Conservation (phyloP, 2,888 invertebrate genomes). For the Torymus texanus region DNA sequence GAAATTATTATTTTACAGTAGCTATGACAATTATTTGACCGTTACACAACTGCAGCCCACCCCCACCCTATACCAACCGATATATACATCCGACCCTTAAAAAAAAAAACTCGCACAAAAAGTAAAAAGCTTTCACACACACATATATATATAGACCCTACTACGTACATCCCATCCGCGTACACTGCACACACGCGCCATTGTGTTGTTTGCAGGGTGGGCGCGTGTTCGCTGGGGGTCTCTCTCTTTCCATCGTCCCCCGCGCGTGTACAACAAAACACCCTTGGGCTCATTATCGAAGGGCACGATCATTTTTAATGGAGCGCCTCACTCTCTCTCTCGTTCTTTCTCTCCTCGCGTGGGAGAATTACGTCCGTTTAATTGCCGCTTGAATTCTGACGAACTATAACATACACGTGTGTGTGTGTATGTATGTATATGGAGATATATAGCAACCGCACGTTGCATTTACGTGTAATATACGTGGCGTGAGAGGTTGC, state of each 20-base stretch:
- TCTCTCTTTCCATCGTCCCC: neutral
- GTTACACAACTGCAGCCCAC: too few species aligned
- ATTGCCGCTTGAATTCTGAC: slow-evolving; percentile 55
- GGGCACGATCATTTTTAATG: slow-evolving; percentile 49
- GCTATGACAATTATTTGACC: too few species aligned
- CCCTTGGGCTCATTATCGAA: slow-evolving; percentile 52
- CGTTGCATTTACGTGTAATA: too few species aligned
- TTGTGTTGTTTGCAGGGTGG: neutral
- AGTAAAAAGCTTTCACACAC: neutral
- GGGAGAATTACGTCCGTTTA: slow-evolving; percentile 65
- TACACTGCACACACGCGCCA: neutral
- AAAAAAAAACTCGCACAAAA: too few species aligned
- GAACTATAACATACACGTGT: neutral
- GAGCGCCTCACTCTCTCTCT: slow-evolving; percentile 30
- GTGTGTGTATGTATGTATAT: neutral
- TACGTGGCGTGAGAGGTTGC: too few species aligned
- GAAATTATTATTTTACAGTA: too few species aligned
- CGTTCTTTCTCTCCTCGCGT: slow-evolving; percentile 55
- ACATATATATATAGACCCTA: neutral
- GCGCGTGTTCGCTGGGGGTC: slow-evolving; percentile 41
- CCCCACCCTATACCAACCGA: neutral
- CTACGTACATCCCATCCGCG: neutral
- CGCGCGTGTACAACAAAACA: slow-evolving; percentile 14
- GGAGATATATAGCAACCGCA: neutral
- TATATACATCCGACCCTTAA: neutral